A percentile compares a stretch with the other conserved stretches of the same genome.
Evolutionary conservation across 2,888 invertebrate species (phyloP).

Genomic region (Hirtodrosophila cameraria): DNA sequence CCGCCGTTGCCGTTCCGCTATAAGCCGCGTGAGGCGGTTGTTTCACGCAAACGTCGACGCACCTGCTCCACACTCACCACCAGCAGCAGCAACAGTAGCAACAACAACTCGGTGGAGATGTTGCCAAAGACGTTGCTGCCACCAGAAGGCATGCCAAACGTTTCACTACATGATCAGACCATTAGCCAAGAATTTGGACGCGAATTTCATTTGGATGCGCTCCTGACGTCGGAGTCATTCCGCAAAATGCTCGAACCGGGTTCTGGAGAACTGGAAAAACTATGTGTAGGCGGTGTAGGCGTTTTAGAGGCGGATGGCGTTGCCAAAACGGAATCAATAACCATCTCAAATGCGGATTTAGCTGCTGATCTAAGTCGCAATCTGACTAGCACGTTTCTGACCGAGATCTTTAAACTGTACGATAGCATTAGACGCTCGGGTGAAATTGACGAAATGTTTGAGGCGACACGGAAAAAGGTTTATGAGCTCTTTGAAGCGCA

Average conservation of each 20-base stretch:
- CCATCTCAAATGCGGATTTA: neutral
- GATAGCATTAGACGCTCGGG: slow-evolving; percentile 38
- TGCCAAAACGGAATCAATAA: slow-evolving; percentile 14
- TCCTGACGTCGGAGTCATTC: slow-evolving; percentile 47
- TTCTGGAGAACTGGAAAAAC: slow-evolving; percentile 52
- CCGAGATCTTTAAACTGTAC: slow-evolving; percentile 50
- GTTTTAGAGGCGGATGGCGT: slow-evolving; percentile 53
- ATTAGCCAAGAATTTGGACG: slow-evolving; percentile 76
- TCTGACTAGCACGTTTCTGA: slow-evolving; percentile 37
- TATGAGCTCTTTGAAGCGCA: slow-evolving; percentile 67
- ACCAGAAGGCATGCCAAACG: slow-evolving; percentile 12
- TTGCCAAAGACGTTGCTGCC: slow-evolving; percentile 79
- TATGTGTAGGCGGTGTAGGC: slow-evolving; percentile 42
- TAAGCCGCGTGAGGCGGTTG: slow-evolving; percentile 86
- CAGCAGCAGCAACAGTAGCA: slow-evolving; percentile 63
- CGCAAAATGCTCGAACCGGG: slow-evolving; percentile 34
- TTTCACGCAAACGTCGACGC: slow-evolving; percentile 83
- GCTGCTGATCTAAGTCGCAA: slow-evolving; percentile 11
- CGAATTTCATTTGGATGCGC: slow-evolving; percentile 47
- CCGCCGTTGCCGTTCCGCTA: slow-evolving; percentile 89
- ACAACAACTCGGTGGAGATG: slow-evolving; percentile 79
- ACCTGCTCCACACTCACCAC: slow-evolving; percentile 78
- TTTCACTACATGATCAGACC: slow-evolving; percentile 50
- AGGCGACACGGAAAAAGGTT: slow-evolving; percentile 32
- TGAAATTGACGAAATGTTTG: slow-evolving; percentile 11